phyloP scores from a whole-genome alignment of 2,797 vertebrate species.

The Urocyon cinereoargenteus region DNA sequence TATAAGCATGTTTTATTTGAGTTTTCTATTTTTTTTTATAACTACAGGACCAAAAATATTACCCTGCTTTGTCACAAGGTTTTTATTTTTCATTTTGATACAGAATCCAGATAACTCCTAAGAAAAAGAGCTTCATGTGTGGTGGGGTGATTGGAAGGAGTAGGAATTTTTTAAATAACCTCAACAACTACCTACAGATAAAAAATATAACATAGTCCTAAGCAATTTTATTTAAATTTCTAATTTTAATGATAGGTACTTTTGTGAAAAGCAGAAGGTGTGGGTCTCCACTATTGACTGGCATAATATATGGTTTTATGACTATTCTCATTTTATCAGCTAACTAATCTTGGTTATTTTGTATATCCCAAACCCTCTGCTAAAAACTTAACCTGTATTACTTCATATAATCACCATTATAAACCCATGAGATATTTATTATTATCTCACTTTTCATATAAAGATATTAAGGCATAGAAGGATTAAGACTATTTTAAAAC shows the following conservation, averaged over 20 bases:
- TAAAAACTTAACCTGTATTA: not conserved
- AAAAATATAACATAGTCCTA: not conserved
- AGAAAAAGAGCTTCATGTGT: not conserved
- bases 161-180: not conserved
- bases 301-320: not conserved
- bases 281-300: not conserved
- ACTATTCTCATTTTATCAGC: not conserved
- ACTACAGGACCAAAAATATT: not conserved
- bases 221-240: not conserved
- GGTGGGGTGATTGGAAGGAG: not conserved
- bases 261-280: not conserved
- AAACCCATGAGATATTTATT: not conserved
- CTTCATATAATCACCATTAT: not conserved
- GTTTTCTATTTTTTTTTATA: not conserved
- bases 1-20: not conserved
- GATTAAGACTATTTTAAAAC: not conserved
- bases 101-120: not conserved
- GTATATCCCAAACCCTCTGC: not conserved
- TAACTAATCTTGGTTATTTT: not conserved
- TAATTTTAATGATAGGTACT: not conserved
- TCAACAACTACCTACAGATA: not conserved
- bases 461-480: not conserved
- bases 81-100: conserved; percentile 12
- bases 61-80: not conserved
- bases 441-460: not conserved